These are phyloP conservation scores for Crenuchus spilurus DNA, from an alignment of 2,797 vertebrate genomes.

Conservation along the genomic window DNA sequence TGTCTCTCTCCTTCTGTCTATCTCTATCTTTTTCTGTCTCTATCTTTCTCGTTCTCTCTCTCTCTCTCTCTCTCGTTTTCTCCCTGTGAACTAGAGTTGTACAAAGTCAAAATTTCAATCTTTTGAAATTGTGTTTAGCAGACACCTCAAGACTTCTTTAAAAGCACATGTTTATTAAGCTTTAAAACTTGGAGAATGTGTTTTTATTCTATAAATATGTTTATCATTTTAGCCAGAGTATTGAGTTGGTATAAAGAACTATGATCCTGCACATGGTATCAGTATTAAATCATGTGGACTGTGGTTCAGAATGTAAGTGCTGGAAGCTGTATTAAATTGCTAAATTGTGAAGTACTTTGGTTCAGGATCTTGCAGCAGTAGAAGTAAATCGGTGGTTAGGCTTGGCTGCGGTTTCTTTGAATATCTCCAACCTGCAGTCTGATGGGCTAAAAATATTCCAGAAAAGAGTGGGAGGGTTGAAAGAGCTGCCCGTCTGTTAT, in stretches of 20 bases:
- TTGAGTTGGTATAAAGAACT: too few relatives aligned
- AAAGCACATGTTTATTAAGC: too few relatives aligned
- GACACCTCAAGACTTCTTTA: too few relatives aligned
- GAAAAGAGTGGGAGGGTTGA: neutral
- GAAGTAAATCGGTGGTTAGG: slow-evolving; percentile 67
- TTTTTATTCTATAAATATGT: too few relatives aligned
- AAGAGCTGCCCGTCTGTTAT: slow-evolving; percentile 49
- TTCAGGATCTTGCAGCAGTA: slow-evolving; percentile 60
- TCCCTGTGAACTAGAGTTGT: neutral
- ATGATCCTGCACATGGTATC: too few relatives aligned
- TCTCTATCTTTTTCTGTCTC: neutral
- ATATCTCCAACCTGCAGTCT: slow-evolving; percentile 61
- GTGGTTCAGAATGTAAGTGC: slow-evolving; percentile 46
- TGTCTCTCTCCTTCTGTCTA: neutral
- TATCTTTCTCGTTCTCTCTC: neutral
- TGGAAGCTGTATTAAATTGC: slow-evolving; percentile 74
- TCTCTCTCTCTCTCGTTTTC: neutral
- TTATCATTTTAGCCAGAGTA: too few relatives aligned
- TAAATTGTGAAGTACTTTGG: slow-evolving; percentile 67
- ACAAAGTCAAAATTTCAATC: too few relatives aligned
- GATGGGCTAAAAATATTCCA: slow-evolving; percentile 50
- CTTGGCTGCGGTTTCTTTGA: slow-evolving; percentile 71
- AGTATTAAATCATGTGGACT: too few relatives aligned
- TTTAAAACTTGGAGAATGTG: too few relatives aligned
- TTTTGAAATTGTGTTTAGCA: too few relatives aligned